Evolutionary conservation across 2,797 vertebrate species (phyloP), one percentile per base, ranked within the genome.

Genomic region (Manis javanica): DNA sequence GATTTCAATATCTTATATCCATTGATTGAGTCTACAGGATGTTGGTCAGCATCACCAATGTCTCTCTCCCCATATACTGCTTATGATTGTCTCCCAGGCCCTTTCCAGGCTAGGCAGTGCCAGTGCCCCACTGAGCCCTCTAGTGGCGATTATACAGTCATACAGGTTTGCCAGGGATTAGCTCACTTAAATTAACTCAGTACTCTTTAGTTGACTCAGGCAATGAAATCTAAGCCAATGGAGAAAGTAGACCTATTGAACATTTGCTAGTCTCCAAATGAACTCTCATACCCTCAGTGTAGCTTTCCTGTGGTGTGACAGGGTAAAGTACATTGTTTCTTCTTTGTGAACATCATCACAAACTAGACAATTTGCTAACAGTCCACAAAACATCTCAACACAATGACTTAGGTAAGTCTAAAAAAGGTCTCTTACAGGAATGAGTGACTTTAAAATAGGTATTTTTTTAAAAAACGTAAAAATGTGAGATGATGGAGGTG

Each of bases 111-210:
- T 5, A 82, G n/a, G 23, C 63, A 93, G 84, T 42, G 91, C 23
- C 53, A 63, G 12, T 95, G 78, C 94, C 16, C 31, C 9, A 71
- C 72, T 90, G 72, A 91, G 42, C 86, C 84, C 74, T 95, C 74
- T 97, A 82, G 79, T 95, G 83, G 79, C 46, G 78, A n/a, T 4
- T 42, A 87, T 5, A 23, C 23, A 84, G 91, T 83, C 23, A 86
- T 83, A 69, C 63, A 95, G 11, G 7, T 51, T 92, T 92, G 86
- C 85, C 18, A 66, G 39, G 14, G 5, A 15, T 69, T 88, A 57
- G 1, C 7, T 88, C 39, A 61, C 55, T 91, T 90, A 92, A 72
- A 74, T 79, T 64, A 87, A 61, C 10, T 57, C 34, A 18, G 1
- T 59, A 49, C 9, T 19, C 26, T 75, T 72, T 91, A 29, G 39